Conservation (phyloP, 2,113 vertebrate genomes). For the Notechis scutatus region DNA sequence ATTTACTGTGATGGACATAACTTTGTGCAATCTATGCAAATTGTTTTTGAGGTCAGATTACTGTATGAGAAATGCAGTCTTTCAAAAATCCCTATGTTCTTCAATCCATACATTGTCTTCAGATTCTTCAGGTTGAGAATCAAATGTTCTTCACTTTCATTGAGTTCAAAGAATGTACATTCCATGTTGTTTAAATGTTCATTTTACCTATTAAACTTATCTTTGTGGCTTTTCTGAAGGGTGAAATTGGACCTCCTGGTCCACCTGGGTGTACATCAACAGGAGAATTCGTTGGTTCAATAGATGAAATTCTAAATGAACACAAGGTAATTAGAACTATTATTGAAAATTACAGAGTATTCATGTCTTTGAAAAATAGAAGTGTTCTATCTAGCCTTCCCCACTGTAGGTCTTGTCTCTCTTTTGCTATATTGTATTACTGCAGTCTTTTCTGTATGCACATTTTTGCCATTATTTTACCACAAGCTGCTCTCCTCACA, state of each 20-base stretch:
- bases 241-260: constrained; percentile 65
- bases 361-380: not conserved
- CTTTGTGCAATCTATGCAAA: not conserved
- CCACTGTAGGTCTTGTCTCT: not conserved
- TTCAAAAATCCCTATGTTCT: not conserved
- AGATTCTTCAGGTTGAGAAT: not conserved
- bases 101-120: not conserved
- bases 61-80: not conserved
- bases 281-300: not conserved
- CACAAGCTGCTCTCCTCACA: not conserved
- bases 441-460: not conserved
- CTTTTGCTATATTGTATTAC: not conserved
- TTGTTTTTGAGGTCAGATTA: not conserved
- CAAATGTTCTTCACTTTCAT: not conserved
- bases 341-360: constrained; percentile 11
- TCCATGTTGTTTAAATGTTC: not conserved
- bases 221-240: constrained; percentile 53
- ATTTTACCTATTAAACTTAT: not conserved
- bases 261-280: constrained; percentile 65
- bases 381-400: not conserved
- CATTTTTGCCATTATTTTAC: not conserved
- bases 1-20: not conserved
- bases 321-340: constrained; percentile 66
- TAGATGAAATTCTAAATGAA: constrained; percentile 23
- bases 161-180: not conserved